phyloP scores from a whole-genome alignment of 92 coral and sea anemone species.

The Epizoanthus scotinus region DNA sequence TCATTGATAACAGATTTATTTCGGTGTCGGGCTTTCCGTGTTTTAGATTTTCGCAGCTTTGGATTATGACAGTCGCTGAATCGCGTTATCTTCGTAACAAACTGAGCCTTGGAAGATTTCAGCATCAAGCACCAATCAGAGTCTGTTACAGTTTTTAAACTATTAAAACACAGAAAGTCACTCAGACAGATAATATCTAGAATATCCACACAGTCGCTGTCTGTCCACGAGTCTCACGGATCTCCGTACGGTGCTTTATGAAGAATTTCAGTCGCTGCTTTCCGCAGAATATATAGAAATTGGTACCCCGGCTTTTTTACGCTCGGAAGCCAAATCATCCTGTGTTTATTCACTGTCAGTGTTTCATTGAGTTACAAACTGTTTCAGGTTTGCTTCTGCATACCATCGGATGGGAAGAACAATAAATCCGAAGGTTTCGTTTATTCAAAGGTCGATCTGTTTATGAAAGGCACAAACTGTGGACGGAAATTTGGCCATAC shows the following conservation, averaged over 20 bases:
- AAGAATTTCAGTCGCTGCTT: constrained; percentile 3
- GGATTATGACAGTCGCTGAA: no score
- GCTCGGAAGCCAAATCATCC: not conserved
- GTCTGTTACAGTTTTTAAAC: not conserved
- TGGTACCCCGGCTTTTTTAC: not conserved
- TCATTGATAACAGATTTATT: not conserved
- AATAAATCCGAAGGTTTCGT: not conserved
- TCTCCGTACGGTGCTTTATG: no score
- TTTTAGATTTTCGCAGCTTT: no score
- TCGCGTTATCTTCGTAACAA: no score
- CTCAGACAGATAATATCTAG: constrained; percentile 15
- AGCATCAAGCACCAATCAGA: not conserved
- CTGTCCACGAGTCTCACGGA: not conserved
- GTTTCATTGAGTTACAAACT: not conserved
- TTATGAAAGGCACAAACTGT: constrained; percentile 5
- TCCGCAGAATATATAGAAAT: constrained; percentile 9
- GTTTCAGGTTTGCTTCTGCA: constrained; percentile 27
- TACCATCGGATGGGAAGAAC: constrained; percentile 15
- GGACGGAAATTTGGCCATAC: constrained; percentile 13
- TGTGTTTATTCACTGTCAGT: not conserved
- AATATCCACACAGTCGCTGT: not conserved
- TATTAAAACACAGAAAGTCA: not conserved
- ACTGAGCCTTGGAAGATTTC: no score
- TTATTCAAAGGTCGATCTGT: constrained; percentile 2
- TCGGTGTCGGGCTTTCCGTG: no score